Conservation (phyloP, 35 echinoderm and acorn worm species). For the Amphiura filiformis region DNA sequence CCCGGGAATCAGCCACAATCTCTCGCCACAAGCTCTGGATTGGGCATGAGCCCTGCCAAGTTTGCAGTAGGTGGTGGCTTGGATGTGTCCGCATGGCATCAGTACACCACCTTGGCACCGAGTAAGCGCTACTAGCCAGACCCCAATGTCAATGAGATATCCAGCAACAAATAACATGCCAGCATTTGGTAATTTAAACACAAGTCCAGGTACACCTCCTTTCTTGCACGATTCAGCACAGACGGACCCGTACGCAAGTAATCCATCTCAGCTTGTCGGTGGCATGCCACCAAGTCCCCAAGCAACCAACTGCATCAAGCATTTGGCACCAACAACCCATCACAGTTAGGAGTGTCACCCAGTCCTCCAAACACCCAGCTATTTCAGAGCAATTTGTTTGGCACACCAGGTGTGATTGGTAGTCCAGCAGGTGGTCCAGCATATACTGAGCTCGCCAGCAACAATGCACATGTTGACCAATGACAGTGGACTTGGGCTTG, state of each 20-base stretch:
- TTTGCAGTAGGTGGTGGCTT: not conserved
- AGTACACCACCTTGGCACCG: not conserved
- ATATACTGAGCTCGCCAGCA: not conserved
- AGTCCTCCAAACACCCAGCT: not conserved
- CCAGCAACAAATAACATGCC: not conserved
- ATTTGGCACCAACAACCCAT: not conserved
- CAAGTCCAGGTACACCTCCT: not conserved
- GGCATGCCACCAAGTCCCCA: not conserved
- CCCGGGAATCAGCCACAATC: not conserved
- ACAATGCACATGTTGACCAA: conserved; percentile 1
- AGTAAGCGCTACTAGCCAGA: not conserved
- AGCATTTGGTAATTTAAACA: not conserved
- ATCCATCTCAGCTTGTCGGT: not conserved
- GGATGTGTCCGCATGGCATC: not conserved
- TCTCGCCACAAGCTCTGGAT: not conserved
- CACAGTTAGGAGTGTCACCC: not conserved
- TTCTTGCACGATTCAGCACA: not conserved
- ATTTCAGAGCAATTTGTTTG: not conserved
- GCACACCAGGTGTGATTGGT: not conserved
- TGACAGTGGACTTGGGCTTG: not conserved
- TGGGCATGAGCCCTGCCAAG: not conserved
- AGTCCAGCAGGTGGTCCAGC: not conserved
- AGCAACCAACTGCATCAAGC: not conserved
- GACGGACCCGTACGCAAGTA: not conserved
- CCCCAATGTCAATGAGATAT: not conserved